Base-by-base conservation (phyloP, 2,797 vertebrate genomes). In the Heliangelus exortis region DNA sequence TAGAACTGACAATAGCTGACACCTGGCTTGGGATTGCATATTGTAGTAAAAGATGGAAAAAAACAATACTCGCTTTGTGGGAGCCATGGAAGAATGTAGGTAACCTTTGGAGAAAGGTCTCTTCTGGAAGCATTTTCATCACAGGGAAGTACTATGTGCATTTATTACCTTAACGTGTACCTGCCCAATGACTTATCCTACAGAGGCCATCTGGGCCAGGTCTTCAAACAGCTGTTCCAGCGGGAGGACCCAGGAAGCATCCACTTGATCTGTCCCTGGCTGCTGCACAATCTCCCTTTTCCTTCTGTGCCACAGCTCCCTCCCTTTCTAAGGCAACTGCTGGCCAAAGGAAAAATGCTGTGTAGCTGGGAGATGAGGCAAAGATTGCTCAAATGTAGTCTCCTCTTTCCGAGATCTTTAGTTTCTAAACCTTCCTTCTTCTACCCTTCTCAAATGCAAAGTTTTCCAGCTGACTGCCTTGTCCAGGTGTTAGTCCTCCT, bases 401-500 rank as follows among this genome's bases (percentile, higher is more conserved):
- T 47, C 41, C 41, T 31, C 10, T 75, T 34, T 75, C 15, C 34
- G 28, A 59, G 16, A 10, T 20, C 69, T 13, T 39, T 28, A 4
- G 43, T 81, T 89, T 54, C 54, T 34, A 58, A 74, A 41, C n/a
- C 11, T 16, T 84, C 34, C 29, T 58, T 78, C 33, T 69, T 68
- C 31, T 36, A 29, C 34, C 41, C 34, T 89, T 84, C 39, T 62
- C 45, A 67, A 84, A 66, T 76, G 51, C 62, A 57, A 82, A 39
- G 63, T 41, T 87, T 96, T 84, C 82, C 75, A 65, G 63, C 75
- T 53, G 57, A 7, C 53, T 96, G 86, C 72, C 47, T 67, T 83
- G 81, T 58, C 82, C 89, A 90, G 94, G 71, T 95, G 86, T 90
- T 62, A 71, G 76, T 89, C 31, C 73, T 59, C 28, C 67, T 94